phyloP scores from a whole-genome alignment of 2,113 vertebrate genomes.

The Xenopus laevis region DNA sequence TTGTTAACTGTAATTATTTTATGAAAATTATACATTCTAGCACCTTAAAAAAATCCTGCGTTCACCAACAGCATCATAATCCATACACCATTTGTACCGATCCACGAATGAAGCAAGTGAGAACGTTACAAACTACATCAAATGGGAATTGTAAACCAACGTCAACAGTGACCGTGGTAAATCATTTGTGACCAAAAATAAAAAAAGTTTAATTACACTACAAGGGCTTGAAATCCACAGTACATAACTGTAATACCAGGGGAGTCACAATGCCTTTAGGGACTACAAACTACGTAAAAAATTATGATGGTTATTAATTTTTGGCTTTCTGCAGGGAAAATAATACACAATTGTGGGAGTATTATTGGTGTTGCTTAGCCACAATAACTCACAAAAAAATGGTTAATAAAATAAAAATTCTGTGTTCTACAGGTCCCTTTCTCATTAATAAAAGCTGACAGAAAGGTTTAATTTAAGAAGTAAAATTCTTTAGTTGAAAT shows the following conservation, averaged over 20 bases:
- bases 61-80: too few species aligned
- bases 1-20: too few species aligned
- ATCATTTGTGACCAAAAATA: slow-evolving; percentile 50
- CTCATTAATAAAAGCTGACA: too few species aligned
- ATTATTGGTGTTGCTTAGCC: slow-evolving; percentile 24
- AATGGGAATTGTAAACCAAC: slow-evolving; percentile 49
- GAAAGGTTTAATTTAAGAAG: too few species aligned
- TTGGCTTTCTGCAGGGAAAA: slow-evolving; percentile 32
- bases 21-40: too few species aligned
- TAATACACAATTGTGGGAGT: slow-evolving; percentile 43
- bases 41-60: too few species aligned
- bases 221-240: slow-evolving; percentile 43
- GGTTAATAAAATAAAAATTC: not conserved
- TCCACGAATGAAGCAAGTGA: slow-evolving; percentile 46
- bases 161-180: slow-evolving; percentile 46
- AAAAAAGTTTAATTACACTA: slow-evolving; percentile 48
- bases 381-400: not conserved
- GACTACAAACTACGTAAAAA: slow-evolving; percentile 42
- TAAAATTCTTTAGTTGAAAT: too few species aligned
- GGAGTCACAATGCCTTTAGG: slow-evolving; percentile 47
- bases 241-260: slow-evolving; percentile 46
- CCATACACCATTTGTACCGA: not conserved
- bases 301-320: slow-evolving; percentile 46
- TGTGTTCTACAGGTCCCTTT: too few species aligned
- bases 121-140: slow-evolving; percentile 46